A percentile compares a stretch with the other conserved stretches of the same genome.
These are phyloP conservation scores for Jacana jacana DNA, from an alignment of 2,113 vertebrate species.

Conservation along the genomic window DNA sequence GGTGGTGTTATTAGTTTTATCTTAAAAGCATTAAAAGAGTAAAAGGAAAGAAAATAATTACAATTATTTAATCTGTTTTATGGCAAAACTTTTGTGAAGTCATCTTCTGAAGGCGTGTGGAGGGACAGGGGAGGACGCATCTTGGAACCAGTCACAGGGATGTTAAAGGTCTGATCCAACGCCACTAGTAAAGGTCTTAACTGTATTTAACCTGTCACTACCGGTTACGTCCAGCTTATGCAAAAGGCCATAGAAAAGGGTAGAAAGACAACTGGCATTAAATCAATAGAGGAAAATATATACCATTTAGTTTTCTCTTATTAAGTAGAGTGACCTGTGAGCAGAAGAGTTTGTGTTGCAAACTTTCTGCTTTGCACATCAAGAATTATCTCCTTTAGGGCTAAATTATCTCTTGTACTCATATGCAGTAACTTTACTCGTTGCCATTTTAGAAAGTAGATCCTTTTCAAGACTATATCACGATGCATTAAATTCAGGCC, in stretches of 20 bases:
- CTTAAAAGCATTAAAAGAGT: neutral
- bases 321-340: neutral
- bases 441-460: neutral
- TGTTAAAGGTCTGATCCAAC: neutral
- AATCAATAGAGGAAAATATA: neutral
- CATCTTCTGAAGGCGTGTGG: neutral
- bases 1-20: neutral
- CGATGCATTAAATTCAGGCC: neutral
- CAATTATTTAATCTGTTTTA: neutral
- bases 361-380: neutral
- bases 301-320: neutral
- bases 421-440: neutral
- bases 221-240: neutral
- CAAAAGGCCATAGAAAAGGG: neutral
- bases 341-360: neutral
- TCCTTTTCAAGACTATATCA: neutral
- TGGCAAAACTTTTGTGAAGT: neutral
- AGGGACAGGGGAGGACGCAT: neutral
- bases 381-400: neutral
- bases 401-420: neutral
- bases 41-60: neutral
- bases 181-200: neutral
- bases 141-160: neutral
- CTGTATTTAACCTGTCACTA: neutral
- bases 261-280: neutral